Evolutionary conservation across 2,797 vertebrate species (phyloP), one percentile per base, ranked within the genome.

Genomic region (Buceros bicornis): DNA sequence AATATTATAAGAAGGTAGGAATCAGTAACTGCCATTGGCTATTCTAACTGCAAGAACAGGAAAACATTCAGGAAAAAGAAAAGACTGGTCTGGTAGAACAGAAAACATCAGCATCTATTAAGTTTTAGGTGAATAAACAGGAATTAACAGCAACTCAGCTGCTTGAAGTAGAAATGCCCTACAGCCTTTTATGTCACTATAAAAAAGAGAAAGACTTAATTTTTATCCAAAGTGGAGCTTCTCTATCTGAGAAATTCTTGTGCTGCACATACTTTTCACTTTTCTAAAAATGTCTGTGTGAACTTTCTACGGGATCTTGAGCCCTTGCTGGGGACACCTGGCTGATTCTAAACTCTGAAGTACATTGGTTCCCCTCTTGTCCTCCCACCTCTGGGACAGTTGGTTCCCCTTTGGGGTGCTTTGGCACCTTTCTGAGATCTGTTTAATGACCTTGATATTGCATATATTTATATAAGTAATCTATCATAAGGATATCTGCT

Each of bases 251-350:
- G 16, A 50, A 29, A 10, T 51, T 69, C 8, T 17, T 56, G 5
- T 37, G 22, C 22, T 76, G 22, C 20, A 17, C 6, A 37, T 33
- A n/a, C 5, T 67, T 64, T 47, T 66, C 4, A 4, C 5, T 33
- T 50, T 67, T 62, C 18, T 76, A 12, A 64, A 64, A 72, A 60
- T 4, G 5, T 25, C 29, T 29, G 3, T 19, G 14, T 28, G 45
- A 58, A 33, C 2, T 2, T 82, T 62, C 67, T 25, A 8, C 1
- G 1, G 21, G n/a, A 43, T 37, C 20, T 50, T 33, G 50, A 72
- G 28, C 20, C 9, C 12, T 60, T 1, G 0, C 3, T 80, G 18
- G 16, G n/a, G 29, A n/a, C 25, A 47, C 9, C 3, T 33, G 31
- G 2, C 9, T 43, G 42, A 43, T 20, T 80, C 24, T 10, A 29